Base-by-base conservation (phyloP, 1,140 invertebrate genomes). In the Dermatophagoides farinae region DNA sequence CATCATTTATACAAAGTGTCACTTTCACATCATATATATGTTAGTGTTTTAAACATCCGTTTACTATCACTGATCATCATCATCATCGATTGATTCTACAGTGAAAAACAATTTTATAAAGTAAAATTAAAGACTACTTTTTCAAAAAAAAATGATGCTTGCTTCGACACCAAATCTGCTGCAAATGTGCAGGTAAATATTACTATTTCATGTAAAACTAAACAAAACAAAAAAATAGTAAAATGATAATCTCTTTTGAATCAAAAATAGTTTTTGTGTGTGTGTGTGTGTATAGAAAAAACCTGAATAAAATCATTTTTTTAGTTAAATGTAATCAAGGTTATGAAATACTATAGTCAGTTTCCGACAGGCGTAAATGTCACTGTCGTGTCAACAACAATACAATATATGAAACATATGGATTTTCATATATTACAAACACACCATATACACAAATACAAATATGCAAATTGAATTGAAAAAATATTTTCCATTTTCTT, bases 131-230 rank as follows among this genome's bases (percentile, higher is more conserved):
- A n/a, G n/a, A n/a, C n/a, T n/a, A n/a, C n/a, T n/a, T n/a, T n/a
- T n/a, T n/a, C n/a, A n/a, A n/a, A n/a, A n/a, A 31, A 14, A 12
- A 14, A 58, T 22, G 37, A 61, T 61, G 59, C 49, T 61, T 1
- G 59, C 59, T 37, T 51, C 46, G 12, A 61, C 46, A 18, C 59
- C 49, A 18, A 61, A 61, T 51, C 20, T 55, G 20, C 38, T 61
- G 49, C 60, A 61, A 55, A 61, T 61, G 60, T 61, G 60, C 60
- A 61, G 60, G 60, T 61, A 51, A 58, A 16, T 51, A 20, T 20
- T 31, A 4, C 47, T 58, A 55, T 16, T 55, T 12, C 1, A 23
- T n/a, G 47, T 50, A 20, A 16, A 12, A 20, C 1, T 20, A 23
- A 50, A 20, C 20, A 18, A 20, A 25, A 12, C 11, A 20, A 50